Evolutionary conservation across 2,888 invertebrate genomes (phyloP), one percentile per base, ranked within the genome.

Genomic region (Melieria omissa): DNA sequence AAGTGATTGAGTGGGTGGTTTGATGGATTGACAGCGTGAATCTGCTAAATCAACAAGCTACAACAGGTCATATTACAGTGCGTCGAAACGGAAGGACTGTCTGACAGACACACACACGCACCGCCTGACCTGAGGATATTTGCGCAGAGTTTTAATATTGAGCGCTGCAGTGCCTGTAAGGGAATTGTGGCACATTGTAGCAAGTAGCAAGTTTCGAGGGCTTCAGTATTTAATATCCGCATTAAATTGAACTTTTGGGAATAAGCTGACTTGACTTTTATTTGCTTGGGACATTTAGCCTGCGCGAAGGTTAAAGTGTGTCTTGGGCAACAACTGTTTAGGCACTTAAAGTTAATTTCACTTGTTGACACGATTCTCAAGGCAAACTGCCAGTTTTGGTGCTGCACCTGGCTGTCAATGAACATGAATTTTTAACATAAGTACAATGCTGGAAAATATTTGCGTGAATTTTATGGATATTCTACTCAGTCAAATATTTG

Each of bases 21-120:
- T 80, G 83, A 82, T 79, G 77, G 83, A 84, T 84, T 84, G 84
- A 84, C 84, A 84, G 85, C 78, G 78, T 77, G 81, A 83, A 78
- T 83, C 81, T 80, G 81, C 80, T 81, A 74, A 81, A 82, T 81
- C 81, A 80, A 83, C 82, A 82, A 77, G 74, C 66, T 65, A 47
- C 14, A 46, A 58, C 68, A 67, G 49, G 69, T 73, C 65, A 69
- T 46, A 62, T 66, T 63, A 69, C 69, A 62, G 45, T 54, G 47
- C 55, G 72, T 67, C 58, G 57, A 61, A 69, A 69, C 65, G 65
- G 67, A 49, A 8, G 54, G 7, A 8, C 45, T 16, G 54, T 60
- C 57, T 58, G 16, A 45, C 12, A 54, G 41, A 42, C 12, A 73
- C 62, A 55, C 64, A 70, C 66, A 72, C 10, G 10, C 44, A 16